Conservation (phyloP, 2,113 vertebrate genomes). For the Corythoichthys intestinalis region DNA sequence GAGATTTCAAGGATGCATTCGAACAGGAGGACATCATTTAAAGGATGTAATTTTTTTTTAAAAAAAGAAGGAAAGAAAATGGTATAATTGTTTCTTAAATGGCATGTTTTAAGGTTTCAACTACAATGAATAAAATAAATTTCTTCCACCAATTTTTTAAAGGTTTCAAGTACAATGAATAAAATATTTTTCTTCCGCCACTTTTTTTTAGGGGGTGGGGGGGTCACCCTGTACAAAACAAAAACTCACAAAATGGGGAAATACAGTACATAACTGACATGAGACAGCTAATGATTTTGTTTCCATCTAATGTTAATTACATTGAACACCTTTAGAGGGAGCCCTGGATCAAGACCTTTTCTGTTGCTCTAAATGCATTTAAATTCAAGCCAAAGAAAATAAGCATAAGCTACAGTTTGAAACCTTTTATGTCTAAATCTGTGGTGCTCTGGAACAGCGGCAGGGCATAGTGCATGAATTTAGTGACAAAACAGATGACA, state of each 20-base stretch:
- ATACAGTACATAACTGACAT: neutral
- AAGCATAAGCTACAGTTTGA: conserved; percentile 35
- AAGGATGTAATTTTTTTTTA: no score
- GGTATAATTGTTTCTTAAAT: no score
- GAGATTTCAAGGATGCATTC: no score
- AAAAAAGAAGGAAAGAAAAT: no score
- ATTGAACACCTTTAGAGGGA: conserved; percentile 1
- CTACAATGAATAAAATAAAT: no score
- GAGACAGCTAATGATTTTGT: neutral
- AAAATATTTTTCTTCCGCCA: no score
- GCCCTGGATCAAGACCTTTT: neutral
- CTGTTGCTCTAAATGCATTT: conserved; percentile 41
- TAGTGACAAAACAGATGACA: conserved; percentile 47
- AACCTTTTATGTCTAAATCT: conserved; percentile 28
- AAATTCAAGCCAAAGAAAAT: conserved; percentile 49
- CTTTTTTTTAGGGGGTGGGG: no score
- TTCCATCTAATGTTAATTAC: neutral
- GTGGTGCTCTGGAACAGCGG: conserved; percentile 28
- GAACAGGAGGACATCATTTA: no score
- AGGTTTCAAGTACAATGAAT: no score
- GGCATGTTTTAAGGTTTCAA: no score
- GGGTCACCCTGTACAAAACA: neutral
- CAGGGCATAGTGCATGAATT: conserved; percentile 28
- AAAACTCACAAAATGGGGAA: neutral
- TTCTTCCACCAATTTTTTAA: no score